Evolutionary conservation across 2,888 invertebrate genomes (phyloP), one percentile per base, ranked within the genome.

Genomic region (Hololepta plana): DNA sequence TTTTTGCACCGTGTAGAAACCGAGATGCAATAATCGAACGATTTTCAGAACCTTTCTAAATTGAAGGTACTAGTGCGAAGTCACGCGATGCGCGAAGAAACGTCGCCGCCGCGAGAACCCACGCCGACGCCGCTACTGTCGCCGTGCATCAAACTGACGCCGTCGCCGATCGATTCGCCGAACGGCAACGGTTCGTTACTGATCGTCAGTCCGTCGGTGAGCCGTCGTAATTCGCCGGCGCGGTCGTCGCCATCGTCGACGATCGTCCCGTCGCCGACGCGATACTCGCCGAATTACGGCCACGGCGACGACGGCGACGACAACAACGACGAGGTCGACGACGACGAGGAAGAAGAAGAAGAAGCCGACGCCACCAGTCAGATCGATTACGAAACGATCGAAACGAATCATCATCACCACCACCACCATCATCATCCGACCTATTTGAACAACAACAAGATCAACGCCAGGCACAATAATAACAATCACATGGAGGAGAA

Each of bases 71-170:
- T 88, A 41, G 81, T 82, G 31, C 69, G 90, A 44, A 85, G 87
- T 46, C 81, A 84, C 60, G 90, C 88, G 35, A 76, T 88, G 63
- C 70, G 84, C 46, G 88, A 88, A 53, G 74, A 82, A 35, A 69
- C 79, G 23, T 62, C 63, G 24, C 63, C 63, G 17, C 63, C 62
- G 12, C 51, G 61, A 27, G 60, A 60, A 38, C 58, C 59, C 6
- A 39, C 43, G 22, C 28, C 28, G 15, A 29, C 32, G n/a, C 29
- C 32, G n/a, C n/a, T 24, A 32, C 32, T 29, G 28, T 24, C 29
- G 17, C n/a, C 8, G 41, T 53, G 36, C 41, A 53, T 38, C 47
- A 56, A 49, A 39, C 43, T 44, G 27, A 45, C 46, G 26, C 41
- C 49, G 13, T 46, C 47, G 14, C 43, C 48, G 19, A 40, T 38